Evolutionary conservation across 2,888 invertebrate genomes (phyloP).

Genomic region (Tromatobia lineatoria): DNA sequence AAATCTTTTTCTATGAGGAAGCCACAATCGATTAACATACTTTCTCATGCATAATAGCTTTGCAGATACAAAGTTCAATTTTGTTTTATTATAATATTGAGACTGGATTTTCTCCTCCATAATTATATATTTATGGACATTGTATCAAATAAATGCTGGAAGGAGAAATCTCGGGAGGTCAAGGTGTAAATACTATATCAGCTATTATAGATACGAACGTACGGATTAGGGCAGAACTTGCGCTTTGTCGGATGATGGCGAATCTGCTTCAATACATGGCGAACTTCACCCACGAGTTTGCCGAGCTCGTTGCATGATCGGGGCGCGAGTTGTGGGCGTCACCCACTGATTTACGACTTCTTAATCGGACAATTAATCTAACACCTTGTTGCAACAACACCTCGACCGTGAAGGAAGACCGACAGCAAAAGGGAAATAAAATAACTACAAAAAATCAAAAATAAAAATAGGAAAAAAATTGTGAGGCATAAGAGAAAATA

Average conservation of each 20-base stretch:
- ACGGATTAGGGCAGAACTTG: constrained; percentile 51
- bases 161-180: constrained; percentile 1
- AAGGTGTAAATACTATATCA: constrained; percentile 67
- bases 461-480: constrained; percentile 45
- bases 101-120: background rate
- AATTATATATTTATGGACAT: too few species aligned
- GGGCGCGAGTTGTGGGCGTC: constrained; percentile 77
- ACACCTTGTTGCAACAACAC: constrained; percentile 85
- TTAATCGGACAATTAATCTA: constrained; percentile 85
- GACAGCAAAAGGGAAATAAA: constrained; percentile 48
- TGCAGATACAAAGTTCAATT: too few species aligned
- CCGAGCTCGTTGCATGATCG: constrained; percentile 48
- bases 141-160: constrained; percentile 10
- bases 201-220: constrained; percentile 64
- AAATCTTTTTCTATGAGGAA: too few species aligned
- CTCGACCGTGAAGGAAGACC: constrained; percentile 74
- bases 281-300: constrained; percentile 53
- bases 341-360: constrained; percentile 83
- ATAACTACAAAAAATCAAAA: constrained; percentile 34
- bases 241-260: constrained; percentile 64
- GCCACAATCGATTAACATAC: too few species aligned
- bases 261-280: background rate
- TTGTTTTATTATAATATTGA: background rate
- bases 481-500: constrained; percentile 32
- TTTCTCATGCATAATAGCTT: too few species aligned